Evolutionary conservation across 2,113 vertebrate species (phyloP), one percentile per base, ranked within the genome.

Genomic region (Xiphophorus maculatus): DNA sequence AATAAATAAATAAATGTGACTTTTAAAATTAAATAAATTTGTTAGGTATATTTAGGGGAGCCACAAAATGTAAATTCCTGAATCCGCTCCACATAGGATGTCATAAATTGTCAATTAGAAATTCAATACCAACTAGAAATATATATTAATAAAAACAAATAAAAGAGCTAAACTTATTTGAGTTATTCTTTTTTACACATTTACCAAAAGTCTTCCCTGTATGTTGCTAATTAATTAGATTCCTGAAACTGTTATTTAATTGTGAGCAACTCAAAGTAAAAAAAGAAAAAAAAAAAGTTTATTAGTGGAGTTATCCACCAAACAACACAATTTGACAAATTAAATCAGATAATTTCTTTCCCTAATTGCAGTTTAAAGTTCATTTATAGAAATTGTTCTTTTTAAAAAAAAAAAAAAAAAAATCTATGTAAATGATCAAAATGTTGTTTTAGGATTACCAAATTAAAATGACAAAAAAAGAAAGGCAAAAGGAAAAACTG

Each of bases 401-500:
- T 79, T 87, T 77, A 83, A 83, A 86, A 88, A 81, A 66, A 66
- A 77, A 84, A 54, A 58, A 84, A 82, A 60, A 80, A 60, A 73
- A 71, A n/a, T 65, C 17, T 76, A 74, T 54, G 71, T 76, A 75
- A 71, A 77, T 87, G n/a, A 83, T 77, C 67, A 85, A 84, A 88
- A 84, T 81, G 88, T 42, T 64, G 79, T 69, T 86, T 58, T 71
- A 63, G 61, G 63, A 86, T 91, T 87, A 86, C 76, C 77, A 5
- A 25, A 77, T 88, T 86, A 73, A 91, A 77, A 80, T 37, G 37
- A 54, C 74, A 66, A 48, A 32, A 48, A 66, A 48, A 29, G 48
- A 69, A n/a, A 54, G 7, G 14, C 25, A 27, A 44, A 72, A 22
- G 42, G 63, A 63, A 19, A 25, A 29, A 33, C 13, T 25, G 63